Base-by-base conservation (phyloP, 2,888 invertebrate species). In the Torymus aiolomorphi region DNA sequence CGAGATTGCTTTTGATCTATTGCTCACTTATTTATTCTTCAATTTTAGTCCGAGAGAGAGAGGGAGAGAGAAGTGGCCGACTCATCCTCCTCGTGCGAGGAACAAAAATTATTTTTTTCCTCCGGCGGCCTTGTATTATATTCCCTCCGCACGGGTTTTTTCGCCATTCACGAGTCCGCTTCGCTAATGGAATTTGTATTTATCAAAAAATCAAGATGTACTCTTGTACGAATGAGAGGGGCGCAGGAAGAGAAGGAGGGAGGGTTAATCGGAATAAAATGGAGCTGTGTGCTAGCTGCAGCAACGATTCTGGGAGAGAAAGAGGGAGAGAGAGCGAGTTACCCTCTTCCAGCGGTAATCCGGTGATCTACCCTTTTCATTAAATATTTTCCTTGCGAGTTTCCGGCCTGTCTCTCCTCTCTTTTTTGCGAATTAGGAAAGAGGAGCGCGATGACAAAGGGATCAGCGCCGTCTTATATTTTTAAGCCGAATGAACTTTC, bases 1-100 rank as follows among this genome's bases (percentile, higher is more conserved):
- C 42, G 61, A 71, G 66, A 76, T 81, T 75, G 74, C 74, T 57
- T 75, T 80, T 78, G 71, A 75, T 78, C 66, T 74, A 65, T 72
- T 59, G 74, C 73, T 66, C 59, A 56, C 57, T 76, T 62, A 76
- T 80, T 80, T 70, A 70, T 69, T 59, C 71, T 66, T 66, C 61
- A 24, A 66, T 75, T 52, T 57, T 76, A 31, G 20, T 0, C 8
- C 51, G n/a, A 20, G 31, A 42, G 42, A 42, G 42, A 42, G 8
- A 42, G 42, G 8, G 42, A 31, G 31, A 42, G 42, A 10, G 42
- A 42, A 42, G 42, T 42, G 8, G 5, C 42, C 42, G 42, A 42
- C 42, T 42, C 42, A 42, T 42, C 42, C 42, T 42, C 42, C 0
- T 8, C 1, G 42, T n/a, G 13, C 51, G 1, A 42, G 18, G 57